These are phyloP conservation scores for Nomia melanderi DNA, from an alignment of 1,140 invertebrate genomes.

Conservation along the genomic window DNA sequence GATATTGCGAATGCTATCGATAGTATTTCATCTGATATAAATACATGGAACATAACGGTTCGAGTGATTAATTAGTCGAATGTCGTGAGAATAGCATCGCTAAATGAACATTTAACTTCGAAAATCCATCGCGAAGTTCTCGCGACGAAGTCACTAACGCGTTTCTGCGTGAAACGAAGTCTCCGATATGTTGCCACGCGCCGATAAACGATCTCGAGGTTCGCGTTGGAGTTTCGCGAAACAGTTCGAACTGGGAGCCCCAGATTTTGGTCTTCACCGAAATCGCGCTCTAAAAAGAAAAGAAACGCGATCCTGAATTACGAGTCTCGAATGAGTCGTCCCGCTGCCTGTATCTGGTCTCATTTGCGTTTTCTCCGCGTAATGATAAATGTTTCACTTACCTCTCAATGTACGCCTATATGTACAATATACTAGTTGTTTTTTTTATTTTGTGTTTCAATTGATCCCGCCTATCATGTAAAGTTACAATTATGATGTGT, in stretches of 20 bases:
- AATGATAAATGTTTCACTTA: conserved; percentile 42
- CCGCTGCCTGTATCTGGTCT: conserved; percentile 3
- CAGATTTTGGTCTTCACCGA: background rate
- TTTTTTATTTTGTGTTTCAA: conserved; percentile 49
- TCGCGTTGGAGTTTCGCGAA: background rate
- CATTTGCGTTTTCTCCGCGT: conserved; percentile 21
- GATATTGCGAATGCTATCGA: conserved; percentile 63
- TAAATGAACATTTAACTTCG: conserved; percentile 21
- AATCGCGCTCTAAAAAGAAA: background rate
- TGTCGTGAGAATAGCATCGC: conserved; percentile 28
- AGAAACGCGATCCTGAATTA: background rate
- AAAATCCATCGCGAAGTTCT: background rate
- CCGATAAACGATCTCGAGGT: background rate
- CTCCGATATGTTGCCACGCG: conserved; percentile 35
- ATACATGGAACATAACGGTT: conserved; percentile 53
- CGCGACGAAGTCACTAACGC: background rate
- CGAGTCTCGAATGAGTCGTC: background rate
- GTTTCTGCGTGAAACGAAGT: background rate
- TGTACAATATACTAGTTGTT: conserved; percentile 76
- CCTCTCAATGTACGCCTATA: conserved; percentile 57
- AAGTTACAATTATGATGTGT: conserved; percentile 78
- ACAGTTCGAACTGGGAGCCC: background rate
- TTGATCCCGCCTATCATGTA: conserved; percentile 77
- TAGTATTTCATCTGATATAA: conserved; percentile 66
- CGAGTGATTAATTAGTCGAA: conserved; percentile 47